Evolutionary conservation across 2,113 vertebrate species (phyloP), one percentile per base, ranked within the genome.

Genomic region (Menura novaehollandiae): DNA sequence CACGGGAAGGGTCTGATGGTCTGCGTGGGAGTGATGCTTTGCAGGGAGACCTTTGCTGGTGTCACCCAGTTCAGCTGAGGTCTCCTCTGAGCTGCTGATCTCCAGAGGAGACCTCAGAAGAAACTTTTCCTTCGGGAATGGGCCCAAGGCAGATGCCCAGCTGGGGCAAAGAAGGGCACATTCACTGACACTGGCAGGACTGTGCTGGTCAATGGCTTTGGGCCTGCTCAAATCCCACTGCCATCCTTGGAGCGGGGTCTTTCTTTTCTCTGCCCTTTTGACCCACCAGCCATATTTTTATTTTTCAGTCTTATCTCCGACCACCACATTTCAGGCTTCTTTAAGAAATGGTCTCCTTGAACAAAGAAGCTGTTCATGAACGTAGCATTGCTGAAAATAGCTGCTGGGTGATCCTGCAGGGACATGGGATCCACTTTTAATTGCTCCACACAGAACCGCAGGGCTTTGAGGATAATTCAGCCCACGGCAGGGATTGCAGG

Each of bases 241-340:
- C 47, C 13, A 11, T 55, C n/a, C 58, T 86, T 13, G 4, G 37
- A 86, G 62, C 1, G 0, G 21, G 60, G 52, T 46, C 58, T 64
- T 79, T 79, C 24, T 89, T 93, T 53, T 78, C 46, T 73, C 86
- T 84, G 37, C 76, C 66, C 78, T 96, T 87, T 84, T 64, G 85
- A 78, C 84, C 91, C 64, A 85, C 13, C 52, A 79, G 80, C 59
- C 66, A 4, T 66, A 81, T 91, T 93, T 93, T 91, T 85, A 64
- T 92, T 95, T 94, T 96, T 59, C 90, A 82, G 56, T 75, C 95
- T 97, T 97, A 96, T 97, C 95, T 89, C 72, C 30, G 67, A 19
- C 27, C 0, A 0, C 84, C 96, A 97, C 66, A 90, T 97, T 97
- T 95, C 79, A 88, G 78, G 41, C 76, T 96, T 67, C 93, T 90